These are phyloP conservation scores for Trachymyrmex cornetzi DNA, from an alignment of 1,140 invertebrate genomes.

Conservation along the genomic window DNA sequence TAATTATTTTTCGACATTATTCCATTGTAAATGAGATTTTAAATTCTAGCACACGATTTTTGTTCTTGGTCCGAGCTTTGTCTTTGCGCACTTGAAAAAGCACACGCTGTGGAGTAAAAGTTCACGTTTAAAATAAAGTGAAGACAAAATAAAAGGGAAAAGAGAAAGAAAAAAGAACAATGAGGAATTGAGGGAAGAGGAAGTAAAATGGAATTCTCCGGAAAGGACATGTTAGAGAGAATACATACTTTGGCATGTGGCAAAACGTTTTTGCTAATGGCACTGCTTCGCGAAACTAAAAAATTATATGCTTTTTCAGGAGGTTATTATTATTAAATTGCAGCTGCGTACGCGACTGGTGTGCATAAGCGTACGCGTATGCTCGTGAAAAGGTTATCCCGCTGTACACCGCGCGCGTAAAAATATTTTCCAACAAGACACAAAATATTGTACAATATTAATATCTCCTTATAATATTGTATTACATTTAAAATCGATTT, in stretches of 20 bases:
- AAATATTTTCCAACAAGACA: constrained; percentile 29
- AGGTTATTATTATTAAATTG: constrained; percentile 58
- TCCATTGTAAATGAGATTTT: constrained; percentile 28
- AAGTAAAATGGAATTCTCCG: constrained; percentile 21
- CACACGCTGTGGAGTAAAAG: background rate
- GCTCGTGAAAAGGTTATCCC: constrained; percentile 18
- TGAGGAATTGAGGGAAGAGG: background rate
- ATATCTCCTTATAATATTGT: constrained; percentile 25
- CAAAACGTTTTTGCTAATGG: constrained; percentile 49
- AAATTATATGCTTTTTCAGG: constrained; percentile 48
- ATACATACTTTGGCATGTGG: constrained; percentile 40
- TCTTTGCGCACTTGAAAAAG: background rate
- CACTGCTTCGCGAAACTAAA: constrained; percentile 28
- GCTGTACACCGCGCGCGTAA: constrained; percentile 7
- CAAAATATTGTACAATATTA: constrained; percentile 25
- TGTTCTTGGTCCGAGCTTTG: background rate
- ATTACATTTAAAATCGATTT: constrained; percentile 33
- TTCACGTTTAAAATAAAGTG: constrained; percentile 30
- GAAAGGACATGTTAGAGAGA: constrained; percentile 5
- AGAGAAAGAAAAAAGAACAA: background rate
- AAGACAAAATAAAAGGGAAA: background rate
- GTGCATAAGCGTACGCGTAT: background rate
- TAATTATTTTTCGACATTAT: background rate
- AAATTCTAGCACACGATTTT: background rate
- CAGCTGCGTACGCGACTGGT: constrained; percentile 36